Conservation (phyloP, 2,113 vertebrate genomes). For the Poeciliopsis turrubarensis region DNA sequence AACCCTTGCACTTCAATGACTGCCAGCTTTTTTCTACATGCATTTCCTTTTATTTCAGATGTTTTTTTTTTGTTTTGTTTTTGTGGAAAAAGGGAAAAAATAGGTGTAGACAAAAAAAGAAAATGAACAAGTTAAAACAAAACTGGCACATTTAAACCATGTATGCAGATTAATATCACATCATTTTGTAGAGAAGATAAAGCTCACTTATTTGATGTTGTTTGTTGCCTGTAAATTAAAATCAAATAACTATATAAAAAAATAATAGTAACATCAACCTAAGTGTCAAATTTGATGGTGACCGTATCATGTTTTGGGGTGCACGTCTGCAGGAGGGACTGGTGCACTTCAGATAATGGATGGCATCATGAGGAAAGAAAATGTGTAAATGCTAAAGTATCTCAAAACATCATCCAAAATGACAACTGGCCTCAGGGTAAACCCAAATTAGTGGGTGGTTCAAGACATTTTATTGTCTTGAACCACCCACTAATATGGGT, state of each 20-base stretch:
- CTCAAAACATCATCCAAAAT: not conserved
- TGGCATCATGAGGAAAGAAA: no score
- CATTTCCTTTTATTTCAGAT: constrained; percentile 4
- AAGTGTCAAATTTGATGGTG: not conserved
- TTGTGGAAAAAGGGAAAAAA: not conserved
- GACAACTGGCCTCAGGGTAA: not conserved
- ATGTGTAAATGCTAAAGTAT: no score
- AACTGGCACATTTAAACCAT: not conserved
- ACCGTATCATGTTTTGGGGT: not conserved
- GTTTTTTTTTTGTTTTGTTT: not conserved
- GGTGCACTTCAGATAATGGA: not conserved
- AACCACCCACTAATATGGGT: no score
- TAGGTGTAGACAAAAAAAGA: not conserved
- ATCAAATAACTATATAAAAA: no score
- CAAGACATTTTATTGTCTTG: no score
- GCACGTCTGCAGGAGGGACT: not conserved
- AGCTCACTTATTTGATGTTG: no score
- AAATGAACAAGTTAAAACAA: not conserved
- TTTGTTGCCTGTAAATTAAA: no score
- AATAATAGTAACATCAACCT: no score
- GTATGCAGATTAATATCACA: no score
- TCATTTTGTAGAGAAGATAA: no score
- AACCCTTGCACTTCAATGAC: constrained; percentile 63
- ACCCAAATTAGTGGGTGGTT: no score
- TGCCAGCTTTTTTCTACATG: constrained; percentile 54